Percentiles rank a stretch among this genome's conserved stretches.
These are phyloP conservation scores for Amblyraja radiata DNA, from an alignment of 2,797 vertebrate species.

Conservation along the genomic window DNA sequence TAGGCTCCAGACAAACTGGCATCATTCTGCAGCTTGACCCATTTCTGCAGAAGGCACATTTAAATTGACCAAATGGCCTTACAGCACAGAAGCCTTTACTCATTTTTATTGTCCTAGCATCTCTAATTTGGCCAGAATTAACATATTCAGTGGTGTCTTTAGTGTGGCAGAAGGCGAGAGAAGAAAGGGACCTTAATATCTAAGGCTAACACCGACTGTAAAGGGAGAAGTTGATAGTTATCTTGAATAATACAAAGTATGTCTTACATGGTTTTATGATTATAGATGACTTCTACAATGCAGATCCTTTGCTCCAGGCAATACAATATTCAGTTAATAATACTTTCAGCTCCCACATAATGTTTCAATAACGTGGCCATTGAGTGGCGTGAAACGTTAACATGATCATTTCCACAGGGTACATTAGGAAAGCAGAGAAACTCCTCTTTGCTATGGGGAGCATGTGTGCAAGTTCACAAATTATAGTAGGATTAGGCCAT, in stretches of 20 bases:
- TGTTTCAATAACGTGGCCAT: neutral
- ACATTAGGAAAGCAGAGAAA: neutral
- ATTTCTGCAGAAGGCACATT: no score
- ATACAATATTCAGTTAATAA: no score
- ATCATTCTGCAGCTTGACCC: no score
- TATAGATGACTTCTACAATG: neutral
- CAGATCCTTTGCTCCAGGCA: neutral
- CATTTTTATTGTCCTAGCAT: no score
- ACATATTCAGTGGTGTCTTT: no score
- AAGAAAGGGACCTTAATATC: neutral
- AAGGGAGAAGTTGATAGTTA: neutral
- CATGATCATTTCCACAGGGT: neutral
- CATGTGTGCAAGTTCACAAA: neutral
- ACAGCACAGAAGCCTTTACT: no score
- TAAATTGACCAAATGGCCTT: no score
- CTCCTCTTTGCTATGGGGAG: neutral
- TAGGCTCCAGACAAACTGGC: no score
- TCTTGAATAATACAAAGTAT: neutral
- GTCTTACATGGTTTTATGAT: neutral
- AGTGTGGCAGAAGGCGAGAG: no score
- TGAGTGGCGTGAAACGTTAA: neutral
- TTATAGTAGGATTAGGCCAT: no score
- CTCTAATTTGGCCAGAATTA: no score
- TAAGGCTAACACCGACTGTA: neutral
- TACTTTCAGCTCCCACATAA: neutral